phyloP scores from a whole-genome alignment of 2,888 invertebrate genomes.

The Drosophila kokeensis region DNA sequence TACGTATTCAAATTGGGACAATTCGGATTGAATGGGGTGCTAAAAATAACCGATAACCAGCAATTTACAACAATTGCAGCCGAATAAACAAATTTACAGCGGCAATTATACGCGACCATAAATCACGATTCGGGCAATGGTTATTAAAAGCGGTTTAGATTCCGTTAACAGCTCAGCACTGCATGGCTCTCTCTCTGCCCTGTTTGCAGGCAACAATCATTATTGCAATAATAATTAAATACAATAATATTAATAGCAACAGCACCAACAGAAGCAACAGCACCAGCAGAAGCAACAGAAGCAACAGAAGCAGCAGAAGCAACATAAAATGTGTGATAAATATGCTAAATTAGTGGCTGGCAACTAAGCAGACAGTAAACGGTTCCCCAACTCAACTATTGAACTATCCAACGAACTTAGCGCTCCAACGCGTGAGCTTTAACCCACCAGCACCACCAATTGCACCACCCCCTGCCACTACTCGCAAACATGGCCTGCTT shows the following conservation, averaged over 20 bases:
- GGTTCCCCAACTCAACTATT: slow-evolving; percentile 20
- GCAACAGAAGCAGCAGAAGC: slow-evolving; percentile 25
- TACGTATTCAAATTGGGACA: slow-evolving; percentile 43
- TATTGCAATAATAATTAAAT: slow-evolving; percentile 26
- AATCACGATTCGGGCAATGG: slow-evolving; percentile 60
- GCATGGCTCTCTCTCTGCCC: not conserved
- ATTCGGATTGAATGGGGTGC: slow-evolving; percentile 26
- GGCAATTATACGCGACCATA: slow-evolving; percentile 52
- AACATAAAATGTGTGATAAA: slow-evolving; percentile 64
- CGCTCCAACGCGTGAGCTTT: slow-evolving; percentile 26
- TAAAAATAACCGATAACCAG: slow-evolving; percentile 34
- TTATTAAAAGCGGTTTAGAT: slow-evolving; percentile 55
- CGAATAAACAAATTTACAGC: slow-evolving; percentile 61
- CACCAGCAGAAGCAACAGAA: slow-evolving; percentile 24
- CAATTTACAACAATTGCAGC: slow-evolving; percentile 57
- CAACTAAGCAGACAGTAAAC: slow-evolving; percentile 30
- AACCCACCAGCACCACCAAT: slow-evolving; percentile 25
- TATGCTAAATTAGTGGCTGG: slow-evolving; percentile 53
- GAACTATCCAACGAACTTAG: slow-evolving; percentile 11
- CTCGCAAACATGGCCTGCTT: slow-evolving; percentile 78
- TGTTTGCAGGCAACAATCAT: slow-evolving; percentile 40
- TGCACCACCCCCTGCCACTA: not conserved
- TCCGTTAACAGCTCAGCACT: slow-evolving; percentile 14
- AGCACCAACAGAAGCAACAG: slow-evolving; percentile 26
- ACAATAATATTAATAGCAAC: slow-evolving; percentile 32